phyloP scores from a whole-genome alignment of 35 echinoderm and acorn worm species.

The Ophiothrix spiculata region DNA sequence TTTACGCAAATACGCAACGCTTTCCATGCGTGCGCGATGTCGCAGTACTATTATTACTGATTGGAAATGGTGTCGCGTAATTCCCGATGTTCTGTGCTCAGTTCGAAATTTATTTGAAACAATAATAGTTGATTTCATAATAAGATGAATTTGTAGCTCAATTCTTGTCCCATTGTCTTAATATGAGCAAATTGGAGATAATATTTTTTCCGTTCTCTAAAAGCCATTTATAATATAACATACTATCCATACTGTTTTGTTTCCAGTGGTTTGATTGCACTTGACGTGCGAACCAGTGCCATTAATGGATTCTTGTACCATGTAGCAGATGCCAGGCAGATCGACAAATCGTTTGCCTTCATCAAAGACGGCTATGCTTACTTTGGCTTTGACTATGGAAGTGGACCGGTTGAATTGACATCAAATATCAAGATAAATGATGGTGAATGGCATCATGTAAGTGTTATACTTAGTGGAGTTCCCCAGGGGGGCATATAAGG shows the following conservation, averaged over 20 bases:
- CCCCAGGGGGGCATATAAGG: no score
- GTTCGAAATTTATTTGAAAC: no score
- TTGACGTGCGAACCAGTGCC: slow-evolving; percentile 70
- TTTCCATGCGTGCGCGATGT: no score
- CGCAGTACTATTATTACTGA: no score
- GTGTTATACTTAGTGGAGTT: not conserved
- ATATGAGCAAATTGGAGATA: no score
- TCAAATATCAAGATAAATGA: slow-evolving; percentile 60
- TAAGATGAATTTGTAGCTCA: no score
- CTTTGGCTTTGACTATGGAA: slow-evolving; percentile 73
- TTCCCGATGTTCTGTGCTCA: no score
- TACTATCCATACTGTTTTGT: not conserved
- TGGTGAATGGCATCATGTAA: slow-evolving; percentile 81
- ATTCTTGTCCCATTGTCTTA: no score
- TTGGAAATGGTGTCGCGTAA: no score
- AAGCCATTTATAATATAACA: not conserved
- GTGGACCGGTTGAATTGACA: slow-evolving; percentile 31
- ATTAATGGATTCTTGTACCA: slow-evolving; percentile 69
- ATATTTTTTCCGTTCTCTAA: not conserved
- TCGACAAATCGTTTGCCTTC: slow-evolving; percentile 54
- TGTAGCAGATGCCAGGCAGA: slow-evolving; percentile 36
- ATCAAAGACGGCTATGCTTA: slow-evolving; percentile 46
- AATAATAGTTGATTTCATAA: no score
- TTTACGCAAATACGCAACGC: no score
- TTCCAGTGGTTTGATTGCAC: slow-evolving; percentile 24